Evolutionary conservation across 2,113 vertebrate genomes (phyloP).

Genomic region (Ammodytes dubius): DNA sequence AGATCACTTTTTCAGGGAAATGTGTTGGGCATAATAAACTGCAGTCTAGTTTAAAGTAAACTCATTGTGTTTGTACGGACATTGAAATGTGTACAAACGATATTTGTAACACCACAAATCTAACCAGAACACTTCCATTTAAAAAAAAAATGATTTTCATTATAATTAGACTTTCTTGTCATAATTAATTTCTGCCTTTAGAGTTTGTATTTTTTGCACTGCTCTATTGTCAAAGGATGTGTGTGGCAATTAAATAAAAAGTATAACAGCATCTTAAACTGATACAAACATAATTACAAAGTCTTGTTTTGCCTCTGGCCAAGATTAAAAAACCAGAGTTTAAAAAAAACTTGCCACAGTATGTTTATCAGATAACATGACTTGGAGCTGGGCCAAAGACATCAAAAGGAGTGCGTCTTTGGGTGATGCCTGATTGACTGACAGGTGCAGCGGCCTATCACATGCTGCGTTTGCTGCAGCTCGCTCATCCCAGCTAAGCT

Average conservation of each 20-base stretch:
- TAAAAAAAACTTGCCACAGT: background rate
- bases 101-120: background rate
- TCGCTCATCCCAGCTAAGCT: slow-evolving; percentile 35
- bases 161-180: too few relatives aligned
- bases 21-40: background rate
- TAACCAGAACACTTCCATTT: background rate
- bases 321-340: too few relatives aligned
- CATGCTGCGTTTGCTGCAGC: slow-evolving; percentile 14
- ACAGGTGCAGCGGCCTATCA: slow-evolving; percentile 29
- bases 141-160: background rate
- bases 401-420: background rate
- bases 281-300: background rate
- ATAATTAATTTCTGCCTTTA: background rate
- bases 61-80: background rate
- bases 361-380: background rate
- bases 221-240: background rate
- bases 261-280: background rate
- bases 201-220: background rate
- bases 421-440: slow-evolving; percentile 14
- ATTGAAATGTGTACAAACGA: background rate
- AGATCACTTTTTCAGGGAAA: background rate
- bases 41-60: background rate
- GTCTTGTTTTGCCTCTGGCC: background rate
- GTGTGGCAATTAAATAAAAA: background rate
- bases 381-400: slow-evolving; percentile 4